Conservation (phyloP, 1,140 invertebrate species). For the Dendrolimus punctatus region DNA sequence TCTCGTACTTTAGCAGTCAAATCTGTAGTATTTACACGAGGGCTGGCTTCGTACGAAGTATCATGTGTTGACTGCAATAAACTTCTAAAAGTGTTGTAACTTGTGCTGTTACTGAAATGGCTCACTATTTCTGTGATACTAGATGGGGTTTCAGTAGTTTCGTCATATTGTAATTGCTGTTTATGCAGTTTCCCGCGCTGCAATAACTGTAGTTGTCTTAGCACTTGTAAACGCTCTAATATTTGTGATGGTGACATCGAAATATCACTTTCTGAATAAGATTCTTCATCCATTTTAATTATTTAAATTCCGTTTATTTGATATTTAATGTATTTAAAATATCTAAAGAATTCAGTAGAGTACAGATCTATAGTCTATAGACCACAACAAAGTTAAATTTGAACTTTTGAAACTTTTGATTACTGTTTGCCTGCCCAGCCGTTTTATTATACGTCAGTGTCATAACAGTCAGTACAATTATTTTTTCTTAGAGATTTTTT, state of each 20-base stretch:
- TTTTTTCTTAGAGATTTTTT: too few species aligned
- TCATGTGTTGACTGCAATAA: slow-evolving; percentile 41
- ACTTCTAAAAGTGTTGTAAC: slow-evolving; percentile 56
- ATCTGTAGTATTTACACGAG: slow-evolving; percentile 15
- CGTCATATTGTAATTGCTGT: slow-evolving; percentile 44
- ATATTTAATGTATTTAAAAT: too few species aligned
- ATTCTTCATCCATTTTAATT: slow-evolving; percentile 39
- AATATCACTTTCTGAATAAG: slow-evolving; percentile 51
- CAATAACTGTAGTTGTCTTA: slow-evolving; percentile 49
- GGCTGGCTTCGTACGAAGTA: slow-evolving; percentile 24
- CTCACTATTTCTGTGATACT: slow-evolving; percentile 58
- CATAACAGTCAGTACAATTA: too few species aligned
- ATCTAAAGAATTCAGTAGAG: too few species aligned
- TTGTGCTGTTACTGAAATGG: slow-evolving; percentile 58
- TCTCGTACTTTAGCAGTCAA: slow-evolving; percentile 25
- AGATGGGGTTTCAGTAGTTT: slow-evolving; percentile 41
- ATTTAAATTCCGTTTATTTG: background rate
- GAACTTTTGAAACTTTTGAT: too few species aligned
- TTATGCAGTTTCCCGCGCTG: slow-evolving; percentile 59
- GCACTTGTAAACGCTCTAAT: slow-evolving; percentile 51
- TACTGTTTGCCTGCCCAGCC: too few species aligned
- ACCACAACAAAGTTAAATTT: too few species aligned
- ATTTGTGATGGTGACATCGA: slow-evolving; percentile 57
- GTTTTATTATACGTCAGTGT: too few species aligned
- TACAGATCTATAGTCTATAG: too few species aligned